These are phyloP conservation scores for Calliopum simillimum DNA, from an alignment of 2,888 invertebrate genomes.

Conservation along the genomic window DNA sequence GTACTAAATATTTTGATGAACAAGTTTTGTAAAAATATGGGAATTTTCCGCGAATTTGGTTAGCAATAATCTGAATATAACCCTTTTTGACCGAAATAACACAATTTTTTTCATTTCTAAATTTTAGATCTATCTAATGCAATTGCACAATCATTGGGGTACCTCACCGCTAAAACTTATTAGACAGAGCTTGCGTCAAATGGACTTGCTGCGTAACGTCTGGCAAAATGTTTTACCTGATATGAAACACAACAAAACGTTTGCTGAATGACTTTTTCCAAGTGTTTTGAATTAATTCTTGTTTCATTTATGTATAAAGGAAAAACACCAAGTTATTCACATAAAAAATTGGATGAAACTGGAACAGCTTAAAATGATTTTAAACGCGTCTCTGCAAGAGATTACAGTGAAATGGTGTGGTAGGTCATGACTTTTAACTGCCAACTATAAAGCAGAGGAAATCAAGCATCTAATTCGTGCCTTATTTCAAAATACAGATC, in stretches of 20 bases:
- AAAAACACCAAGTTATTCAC: too few species aligned
- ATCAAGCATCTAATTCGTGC: slow-evolving; percentile 88
- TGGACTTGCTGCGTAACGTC: slow-evolving; percentile 85
- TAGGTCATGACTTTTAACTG: slow-evolving; percentile 88
- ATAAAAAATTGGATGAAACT: too few species aligned
- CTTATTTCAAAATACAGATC: slow-evolving; percentile 93
- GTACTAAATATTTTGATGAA: too few species aligned
- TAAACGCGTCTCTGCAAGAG: slow-evolving; percentile 84
- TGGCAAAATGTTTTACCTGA: slow-evolving; percentile 88
- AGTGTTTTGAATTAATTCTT: too few species aligned
- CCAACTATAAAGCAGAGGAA: slow-evolving; percentile 84
- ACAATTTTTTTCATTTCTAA: too few species aligned
- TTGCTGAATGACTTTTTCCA: slow-evolving; percentile 67
- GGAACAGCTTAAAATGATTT: slow-evolving; percentile 82
- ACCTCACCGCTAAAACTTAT: slow-evolving; percentile 71
- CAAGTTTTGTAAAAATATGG: too few species aligned
- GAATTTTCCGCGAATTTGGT: too few species aligned
- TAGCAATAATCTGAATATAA: too few species aligned
- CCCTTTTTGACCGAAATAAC: too few species aligned
- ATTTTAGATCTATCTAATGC: slow-evolving; percentile 56
- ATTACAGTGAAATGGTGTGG: slow-evolving; percentile 90
- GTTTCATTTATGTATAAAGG: too few species aligned
- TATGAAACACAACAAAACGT: slow-evolving; percentile 79
- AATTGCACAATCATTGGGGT: slow-evolving; percentile 60
- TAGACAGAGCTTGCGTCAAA: too few species aligned